Evolutionary conservation across 2,888 invertebrate species (phyloP), one percentile per base, ranked within the genome.

Genomic region (Clusia tigrina): DNA sequence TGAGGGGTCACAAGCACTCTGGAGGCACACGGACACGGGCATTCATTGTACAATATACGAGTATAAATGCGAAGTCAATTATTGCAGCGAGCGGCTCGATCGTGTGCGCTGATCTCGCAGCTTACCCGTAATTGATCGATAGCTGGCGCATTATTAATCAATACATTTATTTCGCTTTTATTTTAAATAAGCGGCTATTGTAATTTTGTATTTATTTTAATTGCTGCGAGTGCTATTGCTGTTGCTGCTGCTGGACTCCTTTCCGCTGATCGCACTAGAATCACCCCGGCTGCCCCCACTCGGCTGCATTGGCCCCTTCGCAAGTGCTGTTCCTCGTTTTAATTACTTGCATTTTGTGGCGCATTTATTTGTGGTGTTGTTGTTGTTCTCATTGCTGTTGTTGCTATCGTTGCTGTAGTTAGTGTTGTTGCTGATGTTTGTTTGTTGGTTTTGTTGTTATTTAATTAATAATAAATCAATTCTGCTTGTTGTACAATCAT

Each of bases 391-490:
- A 1, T 22, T 61, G 51, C 56, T 22, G 48, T 42, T 55, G 54
- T 37, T 55, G 22, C 12, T 48, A 9, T 52, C 56, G 10, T 60
- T 23, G 18, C 22, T 42, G 32, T 6, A 9, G 32, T 6, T 32
- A 32, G 32, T 32, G 32, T 15, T 6, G 42, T 6, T 6, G 42
- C 42, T n/a, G 42, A n/a, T 42, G 6, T 10, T 6, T 42, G n/a
- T 15, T 6, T 42, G n/a, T 42, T 42, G 20, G 15, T 22, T 42
- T 48, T 48, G 18, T 67, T 66, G 60, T 70, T 74, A 67, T 72
- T 71, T 73, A 73, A 74, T 69, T 71, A 71, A 76, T n/a, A n/a
- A n/a, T 78, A 78, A 76, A 75, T 78, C 78, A 78, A 74, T 78
- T 71, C 60, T 46, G 58, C 42, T n/a, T 59, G 55, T 54, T 59